These are phyloP conservation scores for Poecilia latipinna DNA, from an alignment of 2,113 vertebrate genomes.

Conservation along the genomic window DNA sequence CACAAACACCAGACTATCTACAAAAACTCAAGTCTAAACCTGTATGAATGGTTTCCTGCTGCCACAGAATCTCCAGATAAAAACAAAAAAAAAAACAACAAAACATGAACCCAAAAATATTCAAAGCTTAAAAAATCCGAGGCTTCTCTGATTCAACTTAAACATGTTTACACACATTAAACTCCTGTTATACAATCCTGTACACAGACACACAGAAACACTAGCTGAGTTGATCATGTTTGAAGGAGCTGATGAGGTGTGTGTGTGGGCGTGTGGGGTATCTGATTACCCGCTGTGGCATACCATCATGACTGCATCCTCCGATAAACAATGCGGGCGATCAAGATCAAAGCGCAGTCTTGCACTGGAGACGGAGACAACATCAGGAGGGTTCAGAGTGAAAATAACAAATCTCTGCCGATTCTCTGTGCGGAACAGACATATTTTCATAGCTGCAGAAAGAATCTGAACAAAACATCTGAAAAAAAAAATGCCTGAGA, in stretches of 20 bases:
- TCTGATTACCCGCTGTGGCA: constrained; percentile 63
- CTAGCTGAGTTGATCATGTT: constrained; percentile 40
- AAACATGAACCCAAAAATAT: neutral
- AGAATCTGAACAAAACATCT: neutral
- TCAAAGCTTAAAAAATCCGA: neutral
- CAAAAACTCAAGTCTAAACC: neutral
- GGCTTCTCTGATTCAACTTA: neutral
- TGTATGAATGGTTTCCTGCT: neutral
- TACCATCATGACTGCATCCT: constrained; percentile 51
- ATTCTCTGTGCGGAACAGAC: neutral
- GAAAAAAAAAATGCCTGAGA: neutral
- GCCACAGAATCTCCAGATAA: neutral
- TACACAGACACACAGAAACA: neutral
- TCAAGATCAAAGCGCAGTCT: constrained; percentile 50
- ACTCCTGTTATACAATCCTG: neutral
- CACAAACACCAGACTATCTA: neutral
- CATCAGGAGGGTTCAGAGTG: constrained; percentile 1
- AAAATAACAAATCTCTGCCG: neutral
- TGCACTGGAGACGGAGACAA: neutral
- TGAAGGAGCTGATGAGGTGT: constrained; percentile 48
- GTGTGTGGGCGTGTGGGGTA: constrained; percentile 43
- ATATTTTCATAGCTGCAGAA: neutral
- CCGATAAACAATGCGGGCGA: constrained; percentile 61
- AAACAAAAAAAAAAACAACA: neutral
- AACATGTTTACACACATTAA: constrained; percentile 6